Evolutionary conservation across 2,888 invertebrate species (phyloP).

Genomic region (Didymodactylos carnosus): DNA sequence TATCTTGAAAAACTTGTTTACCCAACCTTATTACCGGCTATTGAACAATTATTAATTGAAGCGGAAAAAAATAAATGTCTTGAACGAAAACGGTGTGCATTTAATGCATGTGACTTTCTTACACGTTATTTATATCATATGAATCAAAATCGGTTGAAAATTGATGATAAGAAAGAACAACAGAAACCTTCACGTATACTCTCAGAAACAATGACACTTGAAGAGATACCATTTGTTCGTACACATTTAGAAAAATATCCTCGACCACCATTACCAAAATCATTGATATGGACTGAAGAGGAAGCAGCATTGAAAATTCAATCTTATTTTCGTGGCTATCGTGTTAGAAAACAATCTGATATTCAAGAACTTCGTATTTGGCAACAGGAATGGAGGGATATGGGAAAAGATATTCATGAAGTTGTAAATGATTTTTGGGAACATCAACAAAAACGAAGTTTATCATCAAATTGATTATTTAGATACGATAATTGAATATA

Average conservation of each 20-base stretch:
- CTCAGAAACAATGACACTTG: neutral
- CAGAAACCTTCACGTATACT: neutral
- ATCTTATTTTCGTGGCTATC: slow-evolving; percentile 30
- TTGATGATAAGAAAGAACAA: neutral
- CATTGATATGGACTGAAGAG: slow-evolving; percentile 32
- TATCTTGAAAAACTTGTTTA: slow-evolving; percentile 31
- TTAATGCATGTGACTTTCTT: slow-evolving; percentile 32
- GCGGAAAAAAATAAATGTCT: slow-evolving; percentile 33
- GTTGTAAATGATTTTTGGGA: slow-evolving; percentile 30
- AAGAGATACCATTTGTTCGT: slow-evolving; percentile 9
- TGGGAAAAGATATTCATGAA: slow-evolving; percentile 23
- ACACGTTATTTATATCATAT: slow-evolving; percentile 32
- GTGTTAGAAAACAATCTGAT: slow-evolving; percentile 26
- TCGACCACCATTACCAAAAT: slow-evolving; percentile 30
- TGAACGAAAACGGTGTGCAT: slow-evolving; percentile 33
- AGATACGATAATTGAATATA: too few species aligned
- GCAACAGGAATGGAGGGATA: slow-evolving; percentile 33
- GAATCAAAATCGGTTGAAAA: neutral
- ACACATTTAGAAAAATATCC: slow-evolving; percentile 18
- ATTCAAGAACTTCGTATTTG: slow-evolving; percentile 31
- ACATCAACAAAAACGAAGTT: slow-evolving; percentile 1
- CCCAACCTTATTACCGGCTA: slow-evolving; percentile 28
- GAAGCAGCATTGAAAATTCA: slow-evolving; percentile 32
- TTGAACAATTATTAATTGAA: slow-evolving; percentile 29
- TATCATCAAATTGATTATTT: neutral